phyloP scores from a whole-genome alignment of 2,888 invertebrate species.

The Thecophora atra region DNA sequence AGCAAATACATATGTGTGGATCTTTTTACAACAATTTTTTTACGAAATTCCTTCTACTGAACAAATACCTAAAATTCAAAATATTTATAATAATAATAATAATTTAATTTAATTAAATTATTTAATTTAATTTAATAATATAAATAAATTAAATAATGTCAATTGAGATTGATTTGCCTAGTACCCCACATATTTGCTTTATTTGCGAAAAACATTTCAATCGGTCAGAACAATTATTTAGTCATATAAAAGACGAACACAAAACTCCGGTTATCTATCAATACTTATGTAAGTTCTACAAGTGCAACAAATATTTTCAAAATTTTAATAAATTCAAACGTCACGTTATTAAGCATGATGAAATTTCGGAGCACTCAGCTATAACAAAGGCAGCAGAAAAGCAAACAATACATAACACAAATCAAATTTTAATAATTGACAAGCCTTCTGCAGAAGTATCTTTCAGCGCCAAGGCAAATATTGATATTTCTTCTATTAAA shows the following conservation, averaged over 20 bases:
- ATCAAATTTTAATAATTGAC: neutral
- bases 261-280: constrained; percentile 24
- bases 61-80: constrained; percentile 32
- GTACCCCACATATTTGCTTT: constrained; percentile 34
- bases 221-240: constrained; percentile 1
- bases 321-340: constrained; percentile 27
- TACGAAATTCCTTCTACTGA: constrained; percentile 25
- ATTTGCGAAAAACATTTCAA: constrained; percentile 25
- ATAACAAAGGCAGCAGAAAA: constrained; percentile 1
- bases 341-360: constrained; percentile 23
- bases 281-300: constrained; percentile 15
- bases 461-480: constrained; percentile 3
- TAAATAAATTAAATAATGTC: constrained; percentile 33
- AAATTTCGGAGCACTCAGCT: constrained; percentile 2
- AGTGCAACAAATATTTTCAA: constrained; percentile 22
- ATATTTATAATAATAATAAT: too few relatives aligned
- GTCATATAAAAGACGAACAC: constrained; percentile 27
- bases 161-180: neutral
- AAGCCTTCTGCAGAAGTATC: neutral
- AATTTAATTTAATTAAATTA: too few relatives aligned
- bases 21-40: constrained; percentile 35
- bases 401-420: neutral
- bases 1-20: constrained; percentile 39
- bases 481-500: constrained; percentile 25
- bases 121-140: constrained; percentile 10